These are phyloP conservation scores for Eonycteris spelaea DNA, from an alignment of 2,113 vertebrate species.

Conservation along the genomic window DNA sequence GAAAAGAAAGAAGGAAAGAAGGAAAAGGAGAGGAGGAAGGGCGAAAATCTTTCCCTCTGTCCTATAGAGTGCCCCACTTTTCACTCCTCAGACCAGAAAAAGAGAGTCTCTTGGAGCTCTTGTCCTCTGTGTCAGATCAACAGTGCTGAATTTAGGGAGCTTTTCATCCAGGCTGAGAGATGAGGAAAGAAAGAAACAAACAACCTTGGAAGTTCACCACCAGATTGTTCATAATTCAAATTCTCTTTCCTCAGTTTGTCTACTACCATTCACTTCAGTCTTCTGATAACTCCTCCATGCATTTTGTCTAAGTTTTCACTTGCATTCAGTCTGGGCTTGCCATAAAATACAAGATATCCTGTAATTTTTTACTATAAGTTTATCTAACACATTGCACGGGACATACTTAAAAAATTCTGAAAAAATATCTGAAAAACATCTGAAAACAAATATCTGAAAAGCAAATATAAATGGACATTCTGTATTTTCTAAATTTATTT, in stretches of 20 bases:
- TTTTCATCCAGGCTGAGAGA: background rate
- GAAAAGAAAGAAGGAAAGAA: rapidly evolving
- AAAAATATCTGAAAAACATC: too few species aligned
- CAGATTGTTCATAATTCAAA: background rate
- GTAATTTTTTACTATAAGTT: background rate
- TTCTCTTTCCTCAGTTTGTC: background rate
- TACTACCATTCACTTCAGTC: background rate
- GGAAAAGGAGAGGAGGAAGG: background rate
- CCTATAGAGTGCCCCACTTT: background rate
- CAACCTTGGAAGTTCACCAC: background rate
- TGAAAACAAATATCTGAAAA: background rate
- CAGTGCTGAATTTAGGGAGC: background rate
- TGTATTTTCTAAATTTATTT: background rate
- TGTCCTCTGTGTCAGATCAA: background rate
- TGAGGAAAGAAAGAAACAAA: background rate
- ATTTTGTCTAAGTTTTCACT: background rate
- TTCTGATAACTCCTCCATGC: background rate
- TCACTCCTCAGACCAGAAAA: background rate
- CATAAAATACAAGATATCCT: background rate
- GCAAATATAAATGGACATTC: background rate
- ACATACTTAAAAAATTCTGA: background rate
- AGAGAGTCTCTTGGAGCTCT: background rate
- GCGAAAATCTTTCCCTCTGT: background rate
- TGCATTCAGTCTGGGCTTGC: background rate
- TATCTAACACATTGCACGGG: background rate